Evolutionary conservation across 2,113 vertebrate genomes (phyloP), one percentile per base, ranked within the genome.

Genomic region (Sapayoa aenigma): DNA sequence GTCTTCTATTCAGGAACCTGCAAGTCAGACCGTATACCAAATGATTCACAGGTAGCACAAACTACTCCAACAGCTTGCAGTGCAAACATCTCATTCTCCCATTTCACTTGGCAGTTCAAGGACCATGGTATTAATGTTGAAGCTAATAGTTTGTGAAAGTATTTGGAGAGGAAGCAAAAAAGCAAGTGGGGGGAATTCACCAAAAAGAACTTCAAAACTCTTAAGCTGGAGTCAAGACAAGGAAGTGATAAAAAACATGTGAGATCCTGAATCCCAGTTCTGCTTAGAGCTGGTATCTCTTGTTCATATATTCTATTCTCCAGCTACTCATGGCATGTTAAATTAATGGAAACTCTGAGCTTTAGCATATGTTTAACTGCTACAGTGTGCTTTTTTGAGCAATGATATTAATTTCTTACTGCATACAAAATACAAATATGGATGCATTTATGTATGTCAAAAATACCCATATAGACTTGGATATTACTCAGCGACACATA

Each of bases 281-380:
- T 60, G 39, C 66, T 94, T 67, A 9, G 4, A 90, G 49, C 1
- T 1, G 67, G 59, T 58, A 63, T 80, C 75, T 94, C 65, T 55
- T 77, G 19, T 93, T 91, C 65, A 37, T 56, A 65, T 5, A 53
- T 50, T 71, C 47, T 59, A 55, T 66, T 91, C 84, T 94, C 50
- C 82, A 95, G 66, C 74, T 66, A 80, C 2, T 4, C 39, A 52
- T 60, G 50, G 37, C 90, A 35, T 78, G 94, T 87, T 92, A 93
- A 86, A 88, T 91, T 78, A 95, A 94, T 93, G 72, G 85, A 95
- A 95, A 95, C 44, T 74, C 42, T 93, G 82, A 90, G 73, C 56
- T 94, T 84, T 58, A 90, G 44, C 83, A 84, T 92, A 65, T 95
- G 79, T 56, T 94, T 96, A 94, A 93, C 68, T 88, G 68, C 56